Conservation (phyloP, 2,113 vertebrate genomes). For the Pachycephala philippinensis region DNA sequence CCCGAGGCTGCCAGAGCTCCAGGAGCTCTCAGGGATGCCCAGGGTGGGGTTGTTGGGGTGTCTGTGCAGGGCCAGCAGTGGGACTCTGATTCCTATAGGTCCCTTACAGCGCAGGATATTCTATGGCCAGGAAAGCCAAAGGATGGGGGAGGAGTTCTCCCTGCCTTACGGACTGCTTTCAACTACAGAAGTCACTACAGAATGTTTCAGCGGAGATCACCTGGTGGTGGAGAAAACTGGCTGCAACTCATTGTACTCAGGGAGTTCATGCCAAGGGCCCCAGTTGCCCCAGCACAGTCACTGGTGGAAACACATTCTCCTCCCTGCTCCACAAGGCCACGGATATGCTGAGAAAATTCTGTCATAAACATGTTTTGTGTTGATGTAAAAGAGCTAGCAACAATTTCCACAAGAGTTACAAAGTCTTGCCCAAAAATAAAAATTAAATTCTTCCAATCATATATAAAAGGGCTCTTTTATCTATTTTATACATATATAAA, state of each 20-base stretch:
- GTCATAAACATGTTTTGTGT: background rate
- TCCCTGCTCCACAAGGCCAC: background rate
- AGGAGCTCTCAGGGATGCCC: background rate
- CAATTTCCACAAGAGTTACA: background rate
- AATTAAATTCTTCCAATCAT: background rate
- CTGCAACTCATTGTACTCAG: background rate
- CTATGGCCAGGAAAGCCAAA: background rate
- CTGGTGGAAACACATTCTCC: background rate
- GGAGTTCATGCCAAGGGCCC: background rate
- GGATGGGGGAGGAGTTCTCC: accelerated
- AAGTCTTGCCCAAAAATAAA: background rate
- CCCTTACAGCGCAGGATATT: background rate
- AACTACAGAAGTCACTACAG: background rate
- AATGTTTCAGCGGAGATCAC: accelerated
- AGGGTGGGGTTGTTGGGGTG: background rate
- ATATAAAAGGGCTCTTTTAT: background rate
- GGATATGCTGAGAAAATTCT: background rate
- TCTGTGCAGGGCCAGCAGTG: accelerated
- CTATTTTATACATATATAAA: background rate
- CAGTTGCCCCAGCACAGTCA: background rate
- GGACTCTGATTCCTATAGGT: background rate
- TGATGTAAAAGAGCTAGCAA: background rate
- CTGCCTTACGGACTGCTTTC: background rate
- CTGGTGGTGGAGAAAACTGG: background rate
- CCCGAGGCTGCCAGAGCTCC: background rate